phyloP scores from a whole-genome alignment of 2,113 vertebrate species.

The Toxotes jaculatrix region DNA sequence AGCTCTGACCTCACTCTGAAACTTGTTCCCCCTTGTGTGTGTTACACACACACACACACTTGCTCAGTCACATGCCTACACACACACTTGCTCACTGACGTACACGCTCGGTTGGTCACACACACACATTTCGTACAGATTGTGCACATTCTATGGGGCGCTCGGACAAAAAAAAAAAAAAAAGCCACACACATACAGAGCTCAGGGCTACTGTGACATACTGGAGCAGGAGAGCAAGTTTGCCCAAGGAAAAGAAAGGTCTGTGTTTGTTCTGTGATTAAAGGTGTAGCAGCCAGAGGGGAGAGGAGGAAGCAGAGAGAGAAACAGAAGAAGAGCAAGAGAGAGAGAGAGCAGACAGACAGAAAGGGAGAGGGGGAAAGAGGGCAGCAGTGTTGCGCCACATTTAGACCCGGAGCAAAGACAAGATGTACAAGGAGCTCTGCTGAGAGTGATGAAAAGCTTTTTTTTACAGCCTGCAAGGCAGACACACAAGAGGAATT shows the following conservation, averaged over 20 bases:
- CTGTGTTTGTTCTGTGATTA: conserved; percentile 61
- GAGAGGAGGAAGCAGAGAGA: conserved; percentile 50
- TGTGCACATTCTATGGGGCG: conserved; percentile 30
- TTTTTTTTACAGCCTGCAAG: conserved; percentile 17
- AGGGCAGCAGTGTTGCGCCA: conserved; percentile 49
- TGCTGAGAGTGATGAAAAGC: conserved; percentile 56
- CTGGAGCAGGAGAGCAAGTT: conserved; percentile 55
- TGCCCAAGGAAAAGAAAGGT: conserved; percentile 46
- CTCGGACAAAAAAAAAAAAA: neutral
- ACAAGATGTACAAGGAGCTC: conserved; percentile 48
- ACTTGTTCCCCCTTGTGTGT: conserved; percentile 64
- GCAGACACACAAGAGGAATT: conserved; percentile 24
- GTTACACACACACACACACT: conserved; percentile 34
- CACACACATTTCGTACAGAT: conserved; percentile 29
- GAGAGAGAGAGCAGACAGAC: conserved; percentile 35
- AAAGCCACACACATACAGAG: neutral
- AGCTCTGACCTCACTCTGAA: conserved; percentile 80
- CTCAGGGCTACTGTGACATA: conserved; percentile 28
- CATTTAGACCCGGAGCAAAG: conserved; percentile 71
- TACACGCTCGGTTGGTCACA: conserved; percentile 10
- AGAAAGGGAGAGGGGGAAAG: conserved; percentile 36
- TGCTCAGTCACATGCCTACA: conserved; percentile 49
- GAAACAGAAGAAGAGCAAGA: conserved; percentile 50
- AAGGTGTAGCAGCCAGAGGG: conserved; percentile 59
- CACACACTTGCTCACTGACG: conserved; percentile 25